Evolutionary conservation across 2,888 invertebrate genomes (phyloP), one percentile per base, ranked within the genome.

Genomic region (Tipula confusa): DNA sequence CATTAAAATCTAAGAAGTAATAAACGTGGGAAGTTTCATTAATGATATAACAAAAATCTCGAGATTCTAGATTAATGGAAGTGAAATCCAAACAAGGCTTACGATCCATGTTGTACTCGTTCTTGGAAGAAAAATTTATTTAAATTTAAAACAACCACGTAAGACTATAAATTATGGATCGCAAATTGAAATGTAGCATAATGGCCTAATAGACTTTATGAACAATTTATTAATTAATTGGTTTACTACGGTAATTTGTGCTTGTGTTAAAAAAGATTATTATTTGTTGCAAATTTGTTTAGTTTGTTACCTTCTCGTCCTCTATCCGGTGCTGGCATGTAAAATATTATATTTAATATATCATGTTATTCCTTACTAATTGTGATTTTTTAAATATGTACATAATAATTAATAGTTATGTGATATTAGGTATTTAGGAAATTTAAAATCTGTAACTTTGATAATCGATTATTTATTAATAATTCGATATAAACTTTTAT

Each of bases 241-340:
- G 3, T 64, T 0, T 24, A 24, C 24, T 9, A 64, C 24, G 64
- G 24, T 64, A 24, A 7, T 64, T 24, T 64, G 64, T 64, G 64
- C 64, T 64, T 64, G 64, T 64, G 64, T 64, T 18, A 33, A 64
- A 64, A 64, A 64, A 24, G 64, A 9, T 64, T 64, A 5, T 64
- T 64, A 64, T 64, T 64, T 33, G 7, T 48, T 80, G 31, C 64
- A 64, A 43, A 18, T 80, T 80, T 80, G 31, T 80, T 29, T 86
- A 84, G 24, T 84, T 86, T 86, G 87, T 86, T 92, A 91, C 91
- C 91, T 92, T 91, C 91, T 89, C 91, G 91, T 89, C 91, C 91
- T 88, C 91, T 91, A 90, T 91, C 91, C 90, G 91, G 91, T 90
- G 91, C 91, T 91, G 90, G 90, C 91, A 91, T 91, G 90, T 90